These are phyloP conservation scores for Pegoplata infirma DNA, from an alignment of 2,888 invertebrate species.

Conservation along the genomic window DNA sequence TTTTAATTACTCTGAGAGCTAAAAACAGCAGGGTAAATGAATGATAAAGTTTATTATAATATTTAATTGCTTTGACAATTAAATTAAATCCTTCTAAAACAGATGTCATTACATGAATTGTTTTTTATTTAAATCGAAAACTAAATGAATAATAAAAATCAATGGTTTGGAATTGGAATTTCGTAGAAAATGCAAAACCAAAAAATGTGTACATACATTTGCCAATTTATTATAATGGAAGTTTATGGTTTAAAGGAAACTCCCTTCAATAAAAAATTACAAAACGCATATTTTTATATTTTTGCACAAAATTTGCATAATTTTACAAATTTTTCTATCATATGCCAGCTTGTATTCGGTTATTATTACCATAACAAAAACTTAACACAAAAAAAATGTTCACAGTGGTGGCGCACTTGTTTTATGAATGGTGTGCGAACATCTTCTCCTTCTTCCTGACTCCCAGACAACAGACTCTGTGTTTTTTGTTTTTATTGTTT, in stretches of 20 bases:
- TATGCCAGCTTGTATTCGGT: constrained; percentile 57
- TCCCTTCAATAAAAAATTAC: constrained; percentile 32
- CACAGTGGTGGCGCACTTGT: constrained; percentile 46
- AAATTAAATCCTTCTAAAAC: constrained; percentile 60
- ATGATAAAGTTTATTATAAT: constrained; percentile 56
- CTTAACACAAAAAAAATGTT: constrained; percentile 38
- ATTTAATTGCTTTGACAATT: constrained; percentile 58
- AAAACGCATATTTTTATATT: constrained; percentile 48
- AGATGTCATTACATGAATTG: constrained; percentile 51
- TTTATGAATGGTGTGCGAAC: constrained; percentile 29
- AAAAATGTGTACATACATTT: constrained; percentile 24
- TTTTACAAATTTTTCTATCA: constrained; percentile 57
- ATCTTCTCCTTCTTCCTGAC: not conserved
- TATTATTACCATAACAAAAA: constrained; percentile 60
- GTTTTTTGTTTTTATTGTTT: constrained; percentile 40
- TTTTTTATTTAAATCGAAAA: constrained; percentile 47
- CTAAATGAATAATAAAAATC: constrained; percentile 58
- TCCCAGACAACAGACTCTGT: constrained; percentile 43
- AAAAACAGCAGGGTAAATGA: constrained; percentile 8
- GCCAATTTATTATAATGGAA: constrained; percentile 48
- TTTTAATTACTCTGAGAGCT: constrained; percentile 72
- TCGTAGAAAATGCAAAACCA: constrained; percentile 11
- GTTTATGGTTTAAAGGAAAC: constrained; percentile 51
- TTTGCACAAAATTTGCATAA: constrained; percentile 60
- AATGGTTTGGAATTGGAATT: constrained; percentile 57